phyloP scores from a whole-genome alignment of 1,140 invertebrate genomes.

The Aphelenchoides avenae region DNA sequence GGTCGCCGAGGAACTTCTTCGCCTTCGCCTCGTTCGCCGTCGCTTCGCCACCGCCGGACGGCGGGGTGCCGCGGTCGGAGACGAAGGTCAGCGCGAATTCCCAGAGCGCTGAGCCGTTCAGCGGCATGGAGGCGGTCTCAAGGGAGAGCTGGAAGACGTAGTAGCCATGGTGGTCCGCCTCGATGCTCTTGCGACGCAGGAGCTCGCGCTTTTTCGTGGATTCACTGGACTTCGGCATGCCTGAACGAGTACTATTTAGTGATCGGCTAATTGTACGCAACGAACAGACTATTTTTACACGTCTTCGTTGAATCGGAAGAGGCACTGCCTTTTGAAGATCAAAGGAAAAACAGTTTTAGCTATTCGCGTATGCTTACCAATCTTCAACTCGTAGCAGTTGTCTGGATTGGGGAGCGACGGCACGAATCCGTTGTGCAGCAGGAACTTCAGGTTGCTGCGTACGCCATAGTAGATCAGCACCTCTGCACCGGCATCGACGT shows the following conservation, averaged over 20 bases:
- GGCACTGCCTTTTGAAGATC: background rate
- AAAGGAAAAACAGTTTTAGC: slow-evolving; percentile 3
- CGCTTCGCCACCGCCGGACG: no score
- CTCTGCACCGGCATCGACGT: slow-evolving; percentile 16
- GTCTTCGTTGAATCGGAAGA: slow-evolving; percentile 1
- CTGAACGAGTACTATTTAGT: slow-evolving; percentile 11
- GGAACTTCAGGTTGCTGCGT: slow-evolving; percentile 35
- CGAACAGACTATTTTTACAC: slow-evolving; percentile 2
- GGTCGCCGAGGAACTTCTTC: slow-evolving; percentile 24
- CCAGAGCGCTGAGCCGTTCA: slow-evolving; percentile 22
- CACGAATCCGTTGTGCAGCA: slow-evolving; percentile 49
- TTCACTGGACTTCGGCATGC: slow-evolving; percentile 12
- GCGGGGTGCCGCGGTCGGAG: slow-evolving; percentile 4
- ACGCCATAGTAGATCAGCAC: slow-evolving; percentile 20
- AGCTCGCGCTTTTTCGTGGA: slow-evolving; percentile 7
- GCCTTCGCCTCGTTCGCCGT: slow-evolving; percentile 17
- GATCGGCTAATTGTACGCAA: slow-evolving; percentile 7
- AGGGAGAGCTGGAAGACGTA: slow-evolving; percentile 27
- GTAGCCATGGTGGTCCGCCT: slow-evolving; percentile 1
- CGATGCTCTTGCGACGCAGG: background rate
- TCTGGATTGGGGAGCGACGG: slow-evolving; percentile 26
- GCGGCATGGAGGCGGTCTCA: background rate
- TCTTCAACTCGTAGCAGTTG: slow-evolving; percentile 41
- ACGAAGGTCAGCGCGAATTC: slow-evolving; percentile 31
- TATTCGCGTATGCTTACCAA: slow-evolving; percentile 31